Conservation (phyloP, 2,113 vertebrate genomes). For the Muntiacus reevesi region DNA sequence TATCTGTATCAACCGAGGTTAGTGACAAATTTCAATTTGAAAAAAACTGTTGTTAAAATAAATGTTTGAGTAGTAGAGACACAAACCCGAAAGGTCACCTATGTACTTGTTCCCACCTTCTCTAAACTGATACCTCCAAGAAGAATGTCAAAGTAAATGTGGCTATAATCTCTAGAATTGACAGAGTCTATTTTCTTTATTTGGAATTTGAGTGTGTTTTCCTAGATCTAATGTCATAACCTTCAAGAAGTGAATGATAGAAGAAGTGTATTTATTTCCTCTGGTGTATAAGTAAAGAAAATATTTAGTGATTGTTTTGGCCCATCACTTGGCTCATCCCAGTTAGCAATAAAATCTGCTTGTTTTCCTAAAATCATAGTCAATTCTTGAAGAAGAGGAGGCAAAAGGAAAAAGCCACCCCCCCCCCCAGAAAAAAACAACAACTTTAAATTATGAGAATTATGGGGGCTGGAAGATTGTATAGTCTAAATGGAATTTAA, state of each 20-base stretch:
- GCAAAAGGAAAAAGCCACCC: background rate
- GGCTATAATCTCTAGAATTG: background rate
- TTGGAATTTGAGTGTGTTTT: background rate
- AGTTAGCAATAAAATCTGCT: background rate
- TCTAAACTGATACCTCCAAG: background rate
- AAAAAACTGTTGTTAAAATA: slow-evolving; percentile 54
- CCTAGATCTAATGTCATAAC: background rate
- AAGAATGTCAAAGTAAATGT: slow-evolving; percentile 21
- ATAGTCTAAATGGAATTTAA: background rate
- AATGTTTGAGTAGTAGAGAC: background rate
- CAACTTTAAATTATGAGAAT: background rate
- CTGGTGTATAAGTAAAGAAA: background rate
- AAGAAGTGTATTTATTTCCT: background rate
- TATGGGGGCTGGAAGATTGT: background rate
- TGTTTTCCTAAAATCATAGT: background rate
- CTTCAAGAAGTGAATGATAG: background rate
- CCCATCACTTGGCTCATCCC: background rate
- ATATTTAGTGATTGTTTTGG: background rate
- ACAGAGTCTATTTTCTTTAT: background rate
- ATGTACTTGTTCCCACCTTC: background rate
- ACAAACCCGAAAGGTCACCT: slow-evolving; percentile 2
- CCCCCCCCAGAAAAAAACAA: background rate
- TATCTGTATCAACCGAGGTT: background rate
- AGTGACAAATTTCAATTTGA: slow-evolving; percentile 41
- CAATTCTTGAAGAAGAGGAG: background rate